phyloP scores from a whole-genome alignment of 1,140 invertebrate genomes.

The Anadara kagoshimensis region DNA sequence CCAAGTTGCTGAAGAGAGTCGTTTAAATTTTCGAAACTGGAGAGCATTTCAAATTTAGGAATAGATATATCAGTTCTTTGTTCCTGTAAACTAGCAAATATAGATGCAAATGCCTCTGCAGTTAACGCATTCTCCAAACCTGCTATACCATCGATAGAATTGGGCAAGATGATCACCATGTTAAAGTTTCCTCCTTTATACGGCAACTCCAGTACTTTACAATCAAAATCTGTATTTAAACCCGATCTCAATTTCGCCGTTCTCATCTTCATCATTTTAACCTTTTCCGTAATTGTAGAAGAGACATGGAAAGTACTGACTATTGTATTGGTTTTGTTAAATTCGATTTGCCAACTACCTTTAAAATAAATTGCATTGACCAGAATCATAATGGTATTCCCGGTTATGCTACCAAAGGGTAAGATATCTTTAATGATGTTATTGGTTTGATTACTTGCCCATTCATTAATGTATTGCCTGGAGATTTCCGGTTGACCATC shows the following conservation, averaged over 20 bases:
- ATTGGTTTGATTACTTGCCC: conserved; percentile 80
- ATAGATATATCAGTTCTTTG: conserved; percentile 66
- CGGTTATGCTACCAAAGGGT: conserved; percentile 67
- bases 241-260: conserved; percentile 14
- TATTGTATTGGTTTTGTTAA: conserved; percentile 77
- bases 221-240: conserved; percentile 80
- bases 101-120: conserved; percentile 71
- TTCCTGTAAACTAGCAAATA: conserved; percentile 14
- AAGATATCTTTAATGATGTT: conserved; percentile 81
- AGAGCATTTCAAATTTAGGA: conserved; percentile 82
- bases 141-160: conserved; percentile 61
- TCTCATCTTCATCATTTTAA: conserved; percentile 42
- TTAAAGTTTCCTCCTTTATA: conserved; percentile 78
- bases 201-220: conserved; percentile 82
- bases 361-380: conserved; percentile 87
- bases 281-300: conserved; percentile 9
- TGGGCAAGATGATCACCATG: conserved; percentile 86
- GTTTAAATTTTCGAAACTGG: conserved; percentile 76
- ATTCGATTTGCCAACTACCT: conserved; percentile 83
- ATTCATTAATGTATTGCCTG: conserved; percentile 78
- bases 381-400: conserved; percentile 79
- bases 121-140: conserved; percentile 76
- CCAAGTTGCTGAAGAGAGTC: conserved; percentile 74
- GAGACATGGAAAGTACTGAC: conserved; percentile 21
- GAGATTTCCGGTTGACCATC: conserved; percentile 39